A percentile compares a stretch with the other conserved stretches of the same genome.
These are phyloP conservation scores for Macrobrachium rosenbergii DNA, from an alignment of 1,140 invertebrate species.

Conservation along the genomic window DNA sequence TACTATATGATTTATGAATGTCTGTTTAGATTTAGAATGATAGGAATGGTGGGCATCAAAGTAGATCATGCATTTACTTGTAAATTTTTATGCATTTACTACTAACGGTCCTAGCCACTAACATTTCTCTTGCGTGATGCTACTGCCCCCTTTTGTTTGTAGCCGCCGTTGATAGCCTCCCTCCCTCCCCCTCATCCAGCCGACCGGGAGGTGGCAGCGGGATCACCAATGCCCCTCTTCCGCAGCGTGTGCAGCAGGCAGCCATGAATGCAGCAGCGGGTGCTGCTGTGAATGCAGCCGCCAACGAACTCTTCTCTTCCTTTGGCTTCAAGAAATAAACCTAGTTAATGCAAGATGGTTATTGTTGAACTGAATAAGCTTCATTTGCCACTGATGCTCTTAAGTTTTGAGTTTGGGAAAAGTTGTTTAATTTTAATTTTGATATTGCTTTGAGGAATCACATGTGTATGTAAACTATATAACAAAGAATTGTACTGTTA, in stretches of 20 bases:
- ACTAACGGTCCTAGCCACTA: conserved; percentile 39
- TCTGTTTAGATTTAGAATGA: too few species aligned
- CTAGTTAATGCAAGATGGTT: neutral
- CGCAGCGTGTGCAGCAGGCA: conserved; percentile 61
- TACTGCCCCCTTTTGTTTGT: conserved; percentile 44
- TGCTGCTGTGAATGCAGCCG: conserved; percentile 64
- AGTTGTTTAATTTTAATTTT: too few species aligned
- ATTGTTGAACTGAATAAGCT: too few species aligned
- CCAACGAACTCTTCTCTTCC: conserved; percentile 62
- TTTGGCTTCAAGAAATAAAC: conserved; percentile 64
- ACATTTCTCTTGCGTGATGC: conserved; percentile 35
- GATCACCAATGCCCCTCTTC: conserved; percentile 23
- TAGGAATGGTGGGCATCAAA: too few species aligned
- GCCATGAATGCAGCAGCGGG: conserved; percentile 61
- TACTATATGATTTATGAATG: too few species aligned
- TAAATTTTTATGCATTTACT: conserved; percentile 9
- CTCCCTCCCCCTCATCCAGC: conserved; percentile 36
- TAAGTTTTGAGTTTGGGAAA: too few species aligned
- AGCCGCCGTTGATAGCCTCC: conserved; percentile 58
- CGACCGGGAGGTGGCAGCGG: conserved; percentile 39
- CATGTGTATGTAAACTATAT: too few species aligned
- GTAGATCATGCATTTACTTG: neutral
- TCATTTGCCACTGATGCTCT: too few species aligned
- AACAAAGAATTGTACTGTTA: too few species aligned
- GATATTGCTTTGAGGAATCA: too few species aligned